Evolutionary conservation across 30 jellyfish, hydroid and myxozoan genomes (phyloP).

Genomic region (Nemopilema nomurai): DNA sequence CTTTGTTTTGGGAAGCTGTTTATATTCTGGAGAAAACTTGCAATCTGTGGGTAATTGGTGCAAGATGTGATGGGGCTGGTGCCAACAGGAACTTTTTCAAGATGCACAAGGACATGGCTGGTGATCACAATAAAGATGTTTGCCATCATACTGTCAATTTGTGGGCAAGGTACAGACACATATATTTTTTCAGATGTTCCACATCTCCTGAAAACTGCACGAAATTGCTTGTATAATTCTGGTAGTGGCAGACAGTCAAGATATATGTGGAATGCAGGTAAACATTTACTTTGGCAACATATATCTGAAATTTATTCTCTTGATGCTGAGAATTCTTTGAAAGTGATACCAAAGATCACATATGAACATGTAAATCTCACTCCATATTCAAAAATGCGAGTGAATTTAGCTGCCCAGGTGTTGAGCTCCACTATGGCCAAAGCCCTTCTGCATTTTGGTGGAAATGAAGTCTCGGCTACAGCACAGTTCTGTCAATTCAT

Average conservation of each 20-base stretch:
- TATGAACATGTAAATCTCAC: slow-evolving; percentile 22
- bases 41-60: slow-evolving; percentile 16
- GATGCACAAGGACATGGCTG: slow-evolving; percentile 4
- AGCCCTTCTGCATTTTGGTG: slow-evolving; percentile 48
- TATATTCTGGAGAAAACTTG: slow-evolving; percentile 9
- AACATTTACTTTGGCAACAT: slow-evolving; percentile 46
- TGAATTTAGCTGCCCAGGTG: slow-evolving; percentile 45
- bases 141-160: slow-evolving; percentile 8
- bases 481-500: slow-evolving; percentile 48
- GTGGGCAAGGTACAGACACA: slow-evolving; percentile 31
- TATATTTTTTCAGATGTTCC: slow-evolving; percentile 53
- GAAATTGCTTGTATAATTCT: slow-evolving; percentile 30
- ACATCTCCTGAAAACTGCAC: slow-evolving; percentile 45
- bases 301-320: slow-evolving; percentile 34
- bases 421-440: slow-evolving; percentile 47
- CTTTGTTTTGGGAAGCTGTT: slow-evolving; percentile 18
- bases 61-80: slow-evolving; percentile 50
- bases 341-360: slow-evolving; percentile 36
- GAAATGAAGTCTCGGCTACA: slow-evolving; percentile 45
- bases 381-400: slow-evolving; percentile 51
- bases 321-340: slow-evolving; percentile 41
- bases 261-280: slow-evolving; percentile 38
- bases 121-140: slow-evolving; percentile 11
- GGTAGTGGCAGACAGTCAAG: slow-evolving; percentile 7
- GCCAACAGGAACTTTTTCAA: slow-evolving; percentile 13